Conservation (phyloP, 53 echinoderm and acorn worm species). For the Henricia sp. region DNA sequence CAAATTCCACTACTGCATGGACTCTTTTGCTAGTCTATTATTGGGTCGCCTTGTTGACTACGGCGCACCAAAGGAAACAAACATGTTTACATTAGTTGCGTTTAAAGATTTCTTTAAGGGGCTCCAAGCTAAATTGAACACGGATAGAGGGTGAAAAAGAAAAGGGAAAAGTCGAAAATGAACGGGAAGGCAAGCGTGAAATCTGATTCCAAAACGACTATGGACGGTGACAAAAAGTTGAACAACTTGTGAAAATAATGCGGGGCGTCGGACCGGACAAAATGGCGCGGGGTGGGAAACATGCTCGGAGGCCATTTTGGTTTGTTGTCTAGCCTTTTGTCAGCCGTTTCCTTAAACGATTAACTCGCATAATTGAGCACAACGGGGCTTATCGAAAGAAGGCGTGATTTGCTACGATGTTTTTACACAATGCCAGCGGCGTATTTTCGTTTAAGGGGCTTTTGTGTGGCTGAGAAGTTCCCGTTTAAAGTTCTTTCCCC, state of each 20-base stretch:
- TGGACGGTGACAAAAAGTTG: constrained; percentile 17
- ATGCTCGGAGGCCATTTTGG: background rate
- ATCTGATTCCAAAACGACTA: constrained; percentile 3
- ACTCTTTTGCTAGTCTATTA: no score
- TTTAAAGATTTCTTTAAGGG: background rate
- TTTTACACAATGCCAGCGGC: background rate
- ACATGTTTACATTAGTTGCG: constrained; percentile 11
- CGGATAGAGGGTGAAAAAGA: background rate
- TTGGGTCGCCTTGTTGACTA: no score
- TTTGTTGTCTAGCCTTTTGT: constrained; percentile 32
- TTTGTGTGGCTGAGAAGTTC: background rate
- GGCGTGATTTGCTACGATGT: constrained; percentile 35
- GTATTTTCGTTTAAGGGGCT: background rate
- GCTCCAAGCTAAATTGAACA: constrained; percentile 6
- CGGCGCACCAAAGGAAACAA: background rate
- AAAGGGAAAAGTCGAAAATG: constrained; percentile 1
- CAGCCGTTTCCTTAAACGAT: constrained; percentile 50
- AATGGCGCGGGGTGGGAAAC: background rate
- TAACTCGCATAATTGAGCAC: constrained; percentile 59
- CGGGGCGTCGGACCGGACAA: background rate
- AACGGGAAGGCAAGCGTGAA: constrained; percentile 35
- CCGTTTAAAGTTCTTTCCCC: background rate
- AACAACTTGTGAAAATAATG: constrained; percentile 45
- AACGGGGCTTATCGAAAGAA: constrained; percentile 31
- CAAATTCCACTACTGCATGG: no score